Evolutionary conservation across 2,888 invertebrate genomes (phyloP).

Genomic region (Dichetophora obliterata): DNA sequence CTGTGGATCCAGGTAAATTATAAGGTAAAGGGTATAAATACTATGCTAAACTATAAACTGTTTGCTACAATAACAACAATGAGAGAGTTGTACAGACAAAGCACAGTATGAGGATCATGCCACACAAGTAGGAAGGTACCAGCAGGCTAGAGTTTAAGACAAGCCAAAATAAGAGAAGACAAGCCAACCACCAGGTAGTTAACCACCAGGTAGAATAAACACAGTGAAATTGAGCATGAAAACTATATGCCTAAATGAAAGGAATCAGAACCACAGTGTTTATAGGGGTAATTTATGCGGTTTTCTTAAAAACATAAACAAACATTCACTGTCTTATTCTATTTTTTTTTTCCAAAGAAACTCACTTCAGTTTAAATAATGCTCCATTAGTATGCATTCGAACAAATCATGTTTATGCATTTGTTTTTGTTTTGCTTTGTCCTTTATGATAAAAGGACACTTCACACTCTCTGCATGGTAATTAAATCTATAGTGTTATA

Average conservation of each 20-base stretch:
- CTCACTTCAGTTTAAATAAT: too few relatives aligned
- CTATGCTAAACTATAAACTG: not conserved
- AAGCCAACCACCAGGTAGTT: constrained; percentile 7
- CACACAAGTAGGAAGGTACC: constrained; percentile 12
- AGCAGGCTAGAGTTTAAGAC: not conserved
- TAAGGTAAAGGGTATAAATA: constrained; percentile 11
- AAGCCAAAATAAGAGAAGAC: not conserved
- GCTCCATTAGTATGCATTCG: too few relatives aligned
- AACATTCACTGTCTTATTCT: too few relatives aligned
- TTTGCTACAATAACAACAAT: not conserved
- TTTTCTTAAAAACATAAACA: too few relatives aligned
- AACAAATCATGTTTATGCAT: too few relatives aligned
- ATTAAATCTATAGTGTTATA: too few relatives aligned
- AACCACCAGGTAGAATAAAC: not conserved
- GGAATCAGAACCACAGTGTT: not conserved
- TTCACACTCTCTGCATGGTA: too few relatives aligned
- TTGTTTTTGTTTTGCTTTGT: too few relatives aligned
- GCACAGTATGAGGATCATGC: not conserved
- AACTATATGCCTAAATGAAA: constrained; percentile 1
- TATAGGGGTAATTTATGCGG: too few relatives aligned
- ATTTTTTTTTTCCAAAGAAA: too few relatives aligned
- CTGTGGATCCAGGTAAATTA: constrained; percentile 8
- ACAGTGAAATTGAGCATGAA: constrained; percentile 18
- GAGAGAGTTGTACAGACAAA: not conserved
- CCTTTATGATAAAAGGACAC: too few relatives aligned